Conservation (phyloP, 2,797 vertebrate genomes). For the Clamator glandarius region DNA sequence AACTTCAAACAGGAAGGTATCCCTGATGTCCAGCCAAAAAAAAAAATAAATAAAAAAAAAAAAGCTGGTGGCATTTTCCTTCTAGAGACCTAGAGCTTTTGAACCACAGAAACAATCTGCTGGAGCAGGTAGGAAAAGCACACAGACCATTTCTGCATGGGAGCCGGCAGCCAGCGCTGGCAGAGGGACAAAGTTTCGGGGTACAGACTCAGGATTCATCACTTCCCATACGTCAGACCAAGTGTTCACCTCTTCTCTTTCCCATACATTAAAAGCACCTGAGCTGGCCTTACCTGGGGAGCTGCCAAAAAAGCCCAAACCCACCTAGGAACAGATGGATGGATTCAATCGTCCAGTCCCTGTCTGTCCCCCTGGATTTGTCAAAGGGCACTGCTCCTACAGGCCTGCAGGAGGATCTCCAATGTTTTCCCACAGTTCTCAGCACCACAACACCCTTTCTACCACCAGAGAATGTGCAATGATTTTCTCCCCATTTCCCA, state of each 20-base stretch:
- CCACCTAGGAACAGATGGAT: not conserved
- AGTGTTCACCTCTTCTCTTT: not conserved
- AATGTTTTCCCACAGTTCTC: not conserved
- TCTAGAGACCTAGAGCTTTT: not conserved
- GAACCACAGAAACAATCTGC: not conserved
- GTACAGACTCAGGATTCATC: too few relatives aligned
- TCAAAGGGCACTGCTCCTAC: not conserved
- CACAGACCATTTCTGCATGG: not conserved
- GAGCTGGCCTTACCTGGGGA: not conserved
- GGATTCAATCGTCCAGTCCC: not conserved
- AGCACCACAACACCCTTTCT: rapidly evolving
- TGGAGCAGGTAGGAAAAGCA: not conserved
- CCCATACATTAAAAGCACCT: not conserved
- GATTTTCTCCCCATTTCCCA: not conserved
- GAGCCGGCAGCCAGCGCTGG: not conserved
- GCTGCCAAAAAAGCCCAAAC: not conserved
- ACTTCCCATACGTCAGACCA: not conserved
- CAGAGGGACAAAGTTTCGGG: not conserved
- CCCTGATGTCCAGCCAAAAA: not conserved
- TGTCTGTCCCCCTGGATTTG: not conserved
- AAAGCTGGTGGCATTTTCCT: not conserved
- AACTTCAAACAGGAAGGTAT: not conserved
- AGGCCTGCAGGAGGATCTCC: not conserved
- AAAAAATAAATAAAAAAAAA: too few relatives aligned
- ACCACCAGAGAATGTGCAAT: not conserved